Evolutionary conservation across 2,888 invertebrate species (phyloP).

Genomic region (Sminthurinus aureus): DNA sequence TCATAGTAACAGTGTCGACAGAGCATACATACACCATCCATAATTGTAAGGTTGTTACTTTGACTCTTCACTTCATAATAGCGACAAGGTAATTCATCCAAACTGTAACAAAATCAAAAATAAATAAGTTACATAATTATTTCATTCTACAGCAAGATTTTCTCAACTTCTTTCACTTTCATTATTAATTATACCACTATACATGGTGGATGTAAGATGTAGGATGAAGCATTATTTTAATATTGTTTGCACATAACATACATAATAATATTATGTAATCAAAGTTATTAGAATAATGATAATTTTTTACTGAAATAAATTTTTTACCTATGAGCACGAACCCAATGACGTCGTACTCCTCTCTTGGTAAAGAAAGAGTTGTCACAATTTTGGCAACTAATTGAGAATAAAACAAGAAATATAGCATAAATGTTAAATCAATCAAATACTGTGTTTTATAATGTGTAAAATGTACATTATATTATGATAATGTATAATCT

Average conservation of each 20-base stretch:
- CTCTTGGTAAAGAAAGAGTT: constrained; percentile 59
- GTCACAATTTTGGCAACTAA: constrained; percentile 63
- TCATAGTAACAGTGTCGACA: constrained; percentile 46
- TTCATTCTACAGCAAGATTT: too few relatives aligned
- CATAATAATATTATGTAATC: too few relatives aligned
- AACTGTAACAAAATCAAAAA: neutral
- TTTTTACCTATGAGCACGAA: constrained; percentile 24
- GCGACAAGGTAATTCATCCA: constrained; percentile 40
- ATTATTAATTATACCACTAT: too few relatives aligned
- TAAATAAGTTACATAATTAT: too few relatives aligned
- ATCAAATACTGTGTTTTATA: neutral
- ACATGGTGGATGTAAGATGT: too few relatives aligned
- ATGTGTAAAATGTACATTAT: too few relatives aligned
- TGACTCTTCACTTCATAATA: constrained; percentile 45
- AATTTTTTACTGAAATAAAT: too few relatives aligned
- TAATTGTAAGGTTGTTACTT: neutral
- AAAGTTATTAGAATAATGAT: too few relatives aligned
- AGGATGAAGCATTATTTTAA: too few relatives aligned
- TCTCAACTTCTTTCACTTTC: too few relatives aligned
- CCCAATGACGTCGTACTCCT: constrained; percentile 49
- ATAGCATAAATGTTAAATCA: constrained; percentile 15
- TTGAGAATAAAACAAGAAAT: constrained; percentile 29
- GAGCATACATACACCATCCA: neutral
- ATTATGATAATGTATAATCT: too few relatives aligned
- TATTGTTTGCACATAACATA: too few relatives aligned